Base-by-base conservation (phyloP, 1,140 invertebrate species). In the Drosophila nasuta region DNA sequence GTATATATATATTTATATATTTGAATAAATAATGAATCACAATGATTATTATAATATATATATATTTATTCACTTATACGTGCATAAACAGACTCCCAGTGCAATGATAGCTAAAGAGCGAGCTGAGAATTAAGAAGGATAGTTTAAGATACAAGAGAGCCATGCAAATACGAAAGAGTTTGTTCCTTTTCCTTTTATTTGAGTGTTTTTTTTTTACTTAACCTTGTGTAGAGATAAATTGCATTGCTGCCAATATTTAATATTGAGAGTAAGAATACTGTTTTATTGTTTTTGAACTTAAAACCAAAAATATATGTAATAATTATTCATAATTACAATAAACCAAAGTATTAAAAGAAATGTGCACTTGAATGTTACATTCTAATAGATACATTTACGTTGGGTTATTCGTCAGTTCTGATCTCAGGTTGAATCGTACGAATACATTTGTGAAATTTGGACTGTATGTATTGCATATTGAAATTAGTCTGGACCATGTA, bases 221-320 rank as follows among this genome's bases (percentile, higher is more conserved):
- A 67, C 87, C 79, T 82, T 91, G 87, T 80, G 82, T 81, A 75
- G 88, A 91, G 82, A 77, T 79, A 62, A 87, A 72, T 90, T 91
- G 76, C 77, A 70, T 82, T 77, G 74, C 80, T 85, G 71, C 76
- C 79, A 75, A 71, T 72, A 75, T 63, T 80, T 67, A 80, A 68
- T 75, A 77, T 86, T 70, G 78, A 89, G 71, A 91, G 88, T 88
- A 86, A 82, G 83, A 89, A 91, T 77, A 72, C 80, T 75, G 79
- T 62, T 88, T 81, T 49, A 68, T 58, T 58, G 51, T 68, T 49
- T 48, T 5, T 13, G 71, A 78, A 58, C 25, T 25, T n/a, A 48
- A 70, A 65, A 30, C 35, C 60, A 66, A 52, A 82, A 82, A 78
- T 30, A 57, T 69, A 51, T 78, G 43, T 51, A 69, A 51, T 71